phyloP scores from a whole-genome alignment of 1,140 invertebrate genomes.

The Eupristina koningsbergeri region DNA sequence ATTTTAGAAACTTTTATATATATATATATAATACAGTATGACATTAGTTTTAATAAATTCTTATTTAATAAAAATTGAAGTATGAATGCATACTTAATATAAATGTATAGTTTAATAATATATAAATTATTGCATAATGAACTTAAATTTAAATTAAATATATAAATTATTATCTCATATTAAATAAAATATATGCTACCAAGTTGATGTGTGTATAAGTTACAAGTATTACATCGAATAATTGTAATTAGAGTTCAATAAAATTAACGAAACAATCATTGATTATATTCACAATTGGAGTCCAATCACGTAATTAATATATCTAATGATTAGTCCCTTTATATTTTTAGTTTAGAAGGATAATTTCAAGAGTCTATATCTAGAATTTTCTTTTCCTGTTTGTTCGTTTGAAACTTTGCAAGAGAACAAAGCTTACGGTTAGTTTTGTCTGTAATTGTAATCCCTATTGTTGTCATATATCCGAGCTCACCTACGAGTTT shows the following conservation, averaged over 20 bases:
- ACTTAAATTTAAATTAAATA: no score
- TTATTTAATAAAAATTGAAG: no score
- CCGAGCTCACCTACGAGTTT: neutral
- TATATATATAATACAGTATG: no score
- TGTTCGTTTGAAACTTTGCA: neutral
- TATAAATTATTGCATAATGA: no score
- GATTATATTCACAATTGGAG: neutral
- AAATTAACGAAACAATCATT: no score
- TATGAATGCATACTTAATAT: no score
- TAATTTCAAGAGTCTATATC: neutral
- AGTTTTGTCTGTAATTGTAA: slow-evolving; percentile 40
- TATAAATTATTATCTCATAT: no score
- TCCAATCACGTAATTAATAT: neutral
- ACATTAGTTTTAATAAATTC: no score
- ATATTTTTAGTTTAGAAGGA: neutral
- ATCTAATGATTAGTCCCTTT: slow-evolving; percentile 27
- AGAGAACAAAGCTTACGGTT: neutral
- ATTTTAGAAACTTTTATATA: no score
- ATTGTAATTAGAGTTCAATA: neutral
- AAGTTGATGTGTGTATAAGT: neutral
- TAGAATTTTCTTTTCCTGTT: slow-evolving; percentile 3
- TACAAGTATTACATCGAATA: neutral
- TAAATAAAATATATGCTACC: neutral
- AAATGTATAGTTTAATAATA: no score
- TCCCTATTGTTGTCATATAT: slow-evolving; percentile 41